Percentiles rank a stretch among this genome's conserved stretches.
These are phyloP conservation scores for Phacellophora camtschatica DNA, from an alignment of 30 jellyfish, hydroid and myxozoan genomes.

Conservation along the genomic window DNA sequence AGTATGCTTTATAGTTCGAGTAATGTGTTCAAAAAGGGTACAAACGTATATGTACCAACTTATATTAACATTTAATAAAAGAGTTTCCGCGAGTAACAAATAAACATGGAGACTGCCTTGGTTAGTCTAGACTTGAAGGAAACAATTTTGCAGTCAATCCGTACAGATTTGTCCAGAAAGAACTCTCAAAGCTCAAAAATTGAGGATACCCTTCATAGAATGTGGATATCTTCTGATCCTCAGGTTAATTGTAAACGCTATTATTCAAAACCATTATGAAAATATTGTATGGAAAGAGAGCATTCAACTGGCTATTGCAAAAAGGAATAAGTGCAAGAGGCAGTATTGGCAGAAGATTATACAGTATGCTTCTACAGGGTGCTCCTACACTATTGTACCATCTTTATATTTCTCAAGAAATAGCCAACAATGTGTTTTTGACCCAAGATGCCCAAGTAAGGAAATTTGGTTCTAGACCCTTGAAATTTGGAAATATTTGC, in stretches of 20 bases:
- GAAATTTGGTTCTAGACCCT: no score
- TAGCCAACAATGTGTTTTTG: no score
- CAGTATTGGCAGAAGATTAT: no score
- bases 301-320: no score
- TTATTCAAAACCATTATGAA: no score
- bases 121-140: slow-evolving; percentile 6
- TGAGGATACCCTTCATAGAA: not conserved
- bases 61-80: not conserved
- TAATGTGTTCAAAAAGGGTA: not conserved
- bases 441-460: no score
- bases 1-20: not conserved
- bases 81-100: not conserved
- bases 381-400: no score
- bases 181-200: not conserved
- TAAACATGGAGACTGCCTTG: not conserved
- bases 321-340: no score
- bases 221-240: slow-evolving; percentile 37
- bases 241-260: not conserved
- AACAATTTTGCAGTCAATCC: slow-evolving; percentile 6
- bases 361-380: no score
- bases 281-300: no score
- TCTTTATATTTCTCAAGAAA: no score
- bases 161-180: slow-evolving; percentile 15
- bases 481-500: no score
- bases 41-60: not conserved